phyloP scores from a whole-genome alignment of 1,140 invertebrate genomes.

The Anastrepha ludens region DNA sequence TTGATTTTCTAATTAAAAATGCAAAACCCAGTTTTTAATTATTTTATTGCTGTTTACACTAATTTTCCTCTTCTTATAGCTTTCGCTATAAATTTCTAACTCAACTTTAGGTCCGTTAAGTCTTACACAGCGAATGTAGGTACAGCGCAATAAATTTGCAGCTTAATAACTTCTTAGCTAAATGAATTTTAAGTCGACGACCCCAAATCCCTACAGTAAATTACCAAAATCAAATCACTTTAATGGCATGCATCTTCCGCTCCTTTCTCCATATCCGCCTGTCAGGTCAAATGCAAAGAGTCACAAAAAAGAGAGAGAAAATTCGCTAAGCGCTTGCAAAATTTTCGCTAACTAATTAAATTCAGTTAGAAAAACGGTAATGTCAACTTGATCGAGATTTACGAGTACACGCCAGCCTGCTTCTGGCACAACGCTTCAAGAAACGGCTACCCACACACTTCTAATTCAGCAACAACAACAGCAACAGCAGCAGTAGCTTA shows the following conservation, averaged over 20 bases:
- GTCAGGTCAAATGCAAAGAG: too few relatives aligned
- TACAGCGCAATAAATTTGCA: constrained; percentile 4
- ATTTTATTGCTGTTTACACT: too few relatives aligned
- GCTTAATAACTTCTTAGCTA: constrained; percentile 38
- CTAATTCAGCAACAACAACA: too few relatives aligned
- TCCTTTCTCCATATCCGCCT: too few relatives aligned
- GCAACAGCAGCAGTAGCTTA: not conserved
- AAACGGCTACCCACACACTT: not conserved
- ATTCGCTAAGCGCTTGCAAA: not conserved
- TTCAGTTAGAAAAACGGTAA: constrained; percentile 49
- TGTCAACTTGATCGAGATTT: constrained; percentile 50
- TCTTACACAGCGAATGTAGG: too few relatives aligned
- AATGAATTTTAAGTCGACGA: constrained; percentile 50
- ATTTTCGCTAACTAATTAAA: constrained; percentile 25
- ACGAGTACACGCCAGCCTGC: not conserved
- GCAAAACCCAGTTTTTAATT: too few relatives aligned
- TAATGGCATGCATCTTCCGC: not conserved
- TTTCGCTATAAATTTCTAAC: too few relatives aligned
- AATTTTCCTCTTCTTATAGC: too few relatives aligned
- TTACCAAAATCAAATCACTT: not conserved
- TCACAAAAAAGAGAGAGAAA: too few relatives aligned
- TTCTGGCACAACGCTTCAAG: not conserved
- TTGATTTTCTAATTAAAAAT: too few relatives aligned
- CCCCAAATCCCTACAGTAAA: constrained; percentile 21
- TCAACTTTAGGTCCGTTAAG: too few relatives aligned